These are phyloP conservation scores for Himalopsyche tibetana DNA, from an alignment of 2,888 invertebrate genomes.

Conservation along the genomic window DNA sequence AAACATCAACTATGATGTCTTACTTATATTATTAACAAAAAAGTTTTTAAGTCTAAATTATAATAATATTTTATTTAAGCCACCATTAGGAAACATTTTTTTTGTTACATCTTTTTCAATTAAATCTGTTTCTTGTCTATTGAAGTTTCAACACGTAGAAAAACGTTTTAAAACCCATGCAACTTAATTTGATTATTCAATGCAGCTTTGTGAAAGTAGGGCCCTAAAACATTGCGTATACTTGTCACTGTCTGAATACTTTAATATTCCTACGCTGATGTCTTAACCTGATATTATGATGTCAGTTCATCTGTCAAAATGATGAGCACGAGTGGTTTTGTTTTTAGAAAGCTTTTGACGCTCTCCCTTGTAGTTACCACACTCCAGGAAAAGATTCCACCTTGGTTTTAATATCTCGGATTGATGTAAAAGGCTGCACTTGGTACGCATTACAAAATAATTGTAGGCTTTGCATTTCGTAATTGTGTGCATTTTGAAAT, in stretches of 20 bases:
- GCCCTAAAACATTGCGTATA: neutral
- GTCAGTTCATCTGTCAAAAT: conserved; percentile 27
- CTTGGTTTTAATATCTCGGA: neutral
- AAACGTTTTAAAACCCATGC: neutral
- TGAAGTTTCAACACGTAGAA: too few species aligned
- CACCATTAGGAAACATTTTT: too few species aligned
- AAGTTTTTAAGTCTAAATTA: too few species aligned
- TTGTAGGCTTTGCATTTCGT: conserved; percentile 11
- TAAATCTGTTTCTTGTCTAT: too few species aligned
- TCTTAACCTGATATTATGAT: conserved; percentile 5
- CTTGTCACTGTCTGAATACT: neutral
- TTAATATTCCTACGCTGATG: neutral
- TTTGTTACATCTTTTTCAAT: too few species aligned
- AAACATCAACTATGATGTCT: too few species aligned
- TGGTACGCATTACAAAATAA: neutral
- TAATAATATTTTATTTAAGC: too few species aligned
- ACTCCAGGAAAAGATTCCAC: conserved; percentile 37
- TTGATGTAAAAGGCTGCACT: conserved; percentile 5
- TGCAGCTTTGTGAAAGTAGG: neutral
- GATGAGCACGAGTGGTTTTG: conserved; percentile 5
- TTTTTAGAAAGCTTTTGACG: conserved; percentile 35
- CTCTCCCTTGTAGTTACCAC: conserved; percentile 12
- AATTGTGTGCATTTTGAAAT: conserved; percentile 15
- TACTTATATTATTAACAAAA: too few species aligned
- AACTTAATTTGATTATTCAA: neutral